A percentile compares a stretch with the other conserved stretches of the same genome.
phyloP scores from a whole-genome alignment of 2,113 vertebrate genomes.

The Ptilonorhynchus violaceus region DNA sequence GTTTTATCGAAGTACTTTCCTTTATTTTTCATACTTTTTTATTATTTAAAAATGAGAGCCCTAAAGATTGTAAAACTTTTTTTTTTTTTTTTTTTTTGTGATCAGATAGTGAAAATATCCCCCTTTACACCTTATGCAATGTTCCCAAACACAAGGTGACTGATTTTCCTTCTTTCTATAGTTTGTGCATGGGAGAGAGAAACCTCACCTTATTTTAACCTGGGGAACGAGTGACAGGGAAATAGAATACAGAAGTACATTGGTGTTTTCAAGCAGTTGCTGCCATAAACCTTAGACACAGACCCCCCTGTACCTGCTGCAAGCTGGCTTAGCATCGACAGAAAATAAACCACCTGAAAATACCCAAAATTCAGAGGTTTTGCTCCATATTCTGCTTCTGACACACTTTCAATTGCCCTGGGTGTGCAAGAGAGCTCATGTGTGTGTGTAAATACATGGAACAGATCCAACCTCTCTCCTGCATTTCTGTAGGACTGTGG shows the following conservation, averaged over 20 bases:
- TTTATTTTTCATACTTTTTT: constrained; percentile 26
- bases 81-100: background rate
- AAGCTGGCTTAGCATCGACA: background rate
- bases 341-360: background rate
- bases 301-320: background rate
- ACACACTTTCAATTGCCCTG: background rate
- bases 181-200: background rate
- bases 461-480: background rate
- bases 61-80: background rate
- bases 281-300: background rate
- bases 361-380: background rate
- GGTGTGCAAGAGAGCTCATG: accelerated
- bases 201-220: background rate
- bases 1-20: background rate
- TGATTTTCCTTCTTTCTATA: background rate
- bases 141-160: background rate
- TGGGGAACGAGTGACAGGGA: background rate
- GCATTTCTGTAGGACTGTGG: accelerated
- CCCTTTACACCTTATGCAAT: background rate
- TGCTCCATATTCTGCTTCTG: background rate
- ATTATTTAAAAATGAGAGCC: constrained; percentile 17
- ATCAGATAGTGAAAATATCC: background rate
- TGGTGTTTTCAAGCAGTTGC: background rate
- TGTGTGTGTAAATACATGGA: accelerated
- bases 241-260: background rate